Base-by-base conservation (phyloP, 2,888 invertebrate species). In the Heliconius ethilla region DNA sequence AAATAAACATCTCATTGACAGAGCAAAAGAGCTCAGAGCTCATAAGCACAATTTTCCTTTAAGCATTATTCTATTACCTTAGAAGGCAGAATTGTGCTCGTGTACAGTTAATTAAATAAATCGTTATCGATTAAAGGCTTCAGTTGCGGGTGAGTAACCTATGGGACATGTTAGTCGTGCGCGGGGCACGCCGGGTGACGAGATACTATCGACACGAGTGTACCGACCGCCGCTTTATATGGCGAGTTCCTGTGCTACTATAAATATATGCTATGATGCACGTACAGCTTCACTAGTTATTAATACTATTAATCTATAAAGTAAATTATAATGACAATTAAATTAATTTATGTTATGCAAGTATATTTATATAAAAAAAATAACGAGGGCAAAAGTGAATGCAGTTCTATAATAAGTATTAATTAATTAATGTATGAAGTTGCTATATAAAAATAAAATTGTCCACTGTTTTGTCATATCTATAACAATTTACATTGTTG, bases 131-230 rank as follows among this genome's bases (percentile, higher is more conserved):
- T 83, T 82, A 83, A 81, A 82, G 80, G 78, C 81, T 81, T 83
- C 82, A 80, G 79, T 79, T 79, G 77, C 78, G 78, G 83, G 83
- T 81, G 82, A 82, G 81, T 82, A 81, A 83, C 83, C 83, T 82
- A 80, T 80, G 82, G 84, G 82, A 84, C 83, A 84, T 82, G 81
- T 82, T 81, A 85, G 86, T 86, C 87, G 86, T 85, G 87, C 86
- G 83, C 85, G 89, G 90, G 89, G 87, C 89, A 87, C 88, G 90
- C 89, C 89, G 90, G 90, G 90, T 87, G 90, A 89, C 85, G 83
- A 85, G 92, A 92, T 92, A 87, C 86, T 87, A 91, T 91, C 92
- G 87, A 84, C 84, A 85, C 85, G 85, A 86, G 83, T 84, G 83
- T 83, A 83, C 83, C 84, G 82, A 81, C 83, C 83, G 81, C 83